Base-by-base conservation (phyloP, 2,113 vertebrate species). In the Oryzias curvinotus region DNA sequence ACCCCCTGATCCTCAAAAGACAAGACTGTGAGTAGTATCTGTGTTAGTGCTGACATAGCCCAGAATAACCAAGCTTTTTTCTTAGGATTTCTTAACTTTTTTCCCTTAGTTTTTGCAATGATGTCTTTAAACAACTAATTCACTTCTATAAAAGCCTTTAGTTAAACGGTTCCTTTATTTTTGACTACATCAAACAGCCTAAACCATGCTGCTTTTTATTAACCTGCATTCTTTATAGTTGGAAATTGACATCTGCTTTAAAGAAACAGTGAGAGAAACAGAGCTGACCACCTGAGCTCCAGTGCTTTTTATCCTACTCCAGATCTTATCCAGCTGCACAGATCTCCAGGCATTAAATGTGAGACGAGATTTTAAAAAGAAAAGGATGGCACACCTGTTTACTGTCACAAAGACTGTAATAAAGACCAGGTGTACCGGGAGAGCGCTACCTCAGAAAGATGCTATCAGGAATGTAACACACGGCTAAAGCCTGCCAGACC, bases 1-100 rank as follows among this genome's bases (percentile, higher is more conserved):
- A 65, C 42, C 28, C 54, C 53, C 15, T 53, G 17, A 71, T 52
- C 4, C 59, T 60, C 66, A 49, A 26, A 36, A 7, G 44, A 52
- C 52, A 67, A 36, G 43, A 5, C 13, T 52, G 52, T 52, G 50
- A 50, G 18, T 0, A 60, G 14, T 28, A 48, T 16, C 14, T 21
- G 44, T 46, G 57, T 0, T 0, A 26, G 47, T 23, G 57, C 0
- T 54, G 60, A 36, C 36, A 15, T 28, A 52, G 3, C 15, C 47
- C 16, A 45, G 14, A 42, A 48, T 16, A 21, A n/a, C 19, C 1
- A 1, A 10, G 30, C 6, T 36, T 8, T 36, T 36, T 36, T 36
- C 7, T 36, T 2, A 36, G 2, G 7, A 36, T 36, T 36, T 36
- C 4, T 5, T 5, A 28, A 5, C 6, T 28, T 28, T 4, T 28